Evolutionary conservation across 2,113 vertebrate species (phyloP).

Genomic region (Macrotus californicus): DNA sequence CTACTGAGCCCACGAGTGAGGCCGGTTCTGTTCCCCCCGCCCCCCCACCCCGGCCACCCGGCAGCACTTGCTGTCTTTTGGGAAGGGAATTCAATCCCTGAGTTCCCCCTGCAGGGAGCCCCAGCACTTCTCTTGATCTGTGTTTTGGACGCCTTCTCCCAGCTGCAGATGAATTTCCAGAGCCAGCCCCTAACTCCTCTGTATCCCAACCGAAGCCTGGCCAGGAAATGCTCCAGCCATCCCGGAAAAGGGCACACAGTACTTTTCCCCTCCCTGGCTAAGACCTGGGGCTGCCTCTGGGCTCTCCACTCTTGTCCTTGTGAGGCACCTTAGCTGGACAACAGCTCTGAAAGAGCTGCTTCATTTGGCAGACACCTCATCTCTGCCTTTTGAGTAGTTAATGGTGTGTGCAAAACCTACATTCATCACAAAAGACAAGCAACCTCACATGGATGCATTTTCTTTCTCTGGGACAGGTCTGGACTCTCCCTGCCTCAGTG

Average conservation of each 20-base stretch:
- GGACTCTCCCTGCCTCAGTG: not conserved
- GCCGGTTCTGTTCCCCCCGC: too few species aligned
- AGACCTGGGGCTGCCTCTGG: not conserved
- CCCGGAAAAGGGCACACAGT: not conserved
- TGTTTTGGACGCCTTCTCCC: not conserved
- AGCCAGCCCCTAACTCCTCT: not conserved
- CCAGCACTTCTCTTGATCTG: not conserved
- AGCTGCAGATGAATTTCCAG: not conserved
- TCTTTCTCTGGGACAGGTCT: not conserved
- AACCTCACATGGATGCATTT: not conserved
- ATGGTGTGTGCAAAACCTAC: not conserved
- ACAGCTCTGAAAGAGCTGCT: not conserved
- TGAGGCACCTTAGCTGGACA: not conserved
- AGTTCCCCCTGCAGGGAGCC: not conserved
- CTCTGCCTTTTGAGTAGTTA: not conserved
- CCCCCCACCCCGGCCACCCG: not conserved
- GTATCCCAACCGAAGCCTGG: not conserved
- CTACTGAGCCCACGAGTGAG: not conserved
- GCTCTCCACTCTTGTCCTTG: not conserved
- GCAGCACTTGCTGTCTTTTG: not conserved
- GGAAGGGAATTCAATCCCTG: not conserved
- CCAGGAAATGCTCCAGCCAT: rapidly evolving
- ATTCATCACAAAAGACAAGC: not conserved
- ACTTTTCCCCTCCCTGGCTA: not conserved
- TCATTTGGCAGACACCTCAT: not conserved